phyloP scores from a whole-genome alignment of 2,888 invertebrate species.

The Subacronicta megacephala region DNA sequence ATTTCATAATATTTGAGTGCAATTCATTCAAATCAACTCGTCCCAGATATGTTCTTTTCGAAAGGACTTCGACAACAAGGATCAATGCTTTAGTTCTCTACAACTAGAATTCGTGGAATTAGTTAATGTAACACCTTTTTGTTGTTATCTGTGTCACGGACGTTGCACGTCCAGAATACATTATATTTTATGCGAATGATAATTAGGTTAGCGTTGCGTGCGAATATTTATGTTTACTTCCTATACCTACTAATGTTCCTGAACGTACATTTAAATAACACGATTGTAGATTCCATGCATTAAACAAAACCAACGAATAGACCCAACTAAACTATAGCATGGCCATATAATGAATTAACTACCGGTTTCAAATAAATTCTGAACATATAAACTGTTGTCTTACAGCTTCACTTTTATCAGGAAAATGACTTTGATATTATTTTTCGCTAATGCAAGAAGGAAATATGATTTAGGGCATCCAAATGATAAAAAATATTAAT shows the following conservation, averaged over 20 bases:
- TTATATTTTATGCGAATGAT: conserved; percentile 30
- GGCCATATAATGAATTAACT: too few species aligned
- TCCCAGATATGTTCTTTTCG: conserved; percentile 24
- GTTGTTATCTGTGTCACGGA: conserved; percentile 45
- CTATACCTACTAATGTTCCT: conserved; percentile 33
- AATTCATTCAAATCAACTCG: conserved; percentile 16
- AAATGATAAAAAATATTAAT: background rate
- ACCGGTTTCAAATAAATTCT: too few species aligned
- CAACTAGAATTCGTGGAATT: conserved; percentile 13
- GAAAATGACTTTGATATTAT: too few species aligned
- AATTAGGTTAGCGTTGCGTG: conserved; percentile 39
- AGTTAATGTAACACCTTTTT: conserved; percentile 19
- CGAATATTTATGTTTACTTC: conserved; percentile 31
- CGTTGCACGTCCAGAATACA: conserved; percentile 37
- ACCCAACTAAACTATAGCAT: background rate
- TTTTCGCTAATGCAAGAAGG: too few species aligned
- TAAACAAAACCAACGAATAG: background rate
- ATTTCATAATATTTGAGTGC: conserved; percentile 31
- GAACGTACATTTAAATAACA: conserved; percentile 21
- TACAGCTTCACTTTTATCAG: too few species aligned
- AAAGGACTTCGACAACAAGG: conserved; percentile 16
- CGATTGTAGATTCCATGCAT: conserved; percentile 19
- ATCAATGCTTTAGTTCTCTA: conserved; percentile 4
- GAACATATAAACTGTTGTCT: too few species aligned
- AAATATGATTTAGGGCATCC: too few species aligned